These are phyloP conservation scores for Spondyliosoma cantharus DNA, from an alignment of 2,797 vertebrate species.

Conservation along the genomic window DNA sequence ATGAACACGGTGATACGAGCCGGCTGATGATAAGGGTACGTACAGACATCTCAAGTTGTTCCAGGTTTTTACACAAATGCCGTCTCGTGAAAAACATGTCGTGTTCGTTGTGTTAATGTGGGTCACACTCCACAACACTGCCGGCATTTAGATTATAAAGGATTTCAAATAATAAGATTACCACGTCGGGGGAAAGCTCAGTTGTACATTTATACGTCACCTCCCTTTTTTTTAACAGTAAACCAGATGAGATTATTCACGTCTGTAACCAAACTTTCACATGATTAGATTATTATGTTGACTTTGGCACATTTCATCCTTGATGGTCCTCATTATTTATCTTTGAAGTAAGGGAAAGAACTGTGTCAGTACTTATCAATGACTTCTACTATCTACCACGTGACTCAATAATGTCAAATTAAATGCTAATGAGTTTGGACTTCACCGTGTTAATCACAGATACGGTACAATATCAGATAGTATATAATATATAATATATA, in stretches of 20 bases:
- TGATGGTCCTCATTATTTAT: not conserved
- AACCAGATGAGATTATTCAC: not conserved
- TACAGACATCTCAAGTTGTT: conserved; percentile 4
- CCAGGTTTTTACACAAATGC: not conserved
- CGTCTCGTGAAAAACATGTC: not conserved
- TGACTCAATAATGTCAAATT: no score
- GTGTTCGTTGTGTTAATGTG: not conserved
- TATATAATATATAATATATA: no score
- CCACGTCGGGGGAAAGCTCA: not conserved
- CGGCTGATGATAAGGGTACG: conserved; percentile 40
- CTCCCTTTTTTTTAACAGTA: not conserved
- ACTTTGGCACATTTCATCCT: not conserved
- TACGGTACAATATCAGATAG: no score
- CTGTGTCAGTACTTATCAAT: not conserved
- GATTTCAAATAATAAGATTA: not conserved
- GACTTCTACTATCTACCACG: not conserved
- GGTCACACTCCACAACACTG: not conserved
- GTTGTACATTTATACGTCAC: not conserved
- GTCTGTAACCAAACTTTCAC: not conserved
- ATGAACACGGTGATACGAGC: conserved; percentile 10
- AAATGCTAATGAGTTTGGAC: not conserved
- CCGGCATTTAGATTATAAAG: not conserved
- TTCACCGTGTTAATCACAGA: not conserved
- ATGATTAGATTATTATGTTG: not conserved
- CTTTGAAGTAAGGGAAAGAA: not conserved